phyloP scores from a whole-genome alignment of 2,888 invertebrate species.

The Plusia festucae region DNA sequence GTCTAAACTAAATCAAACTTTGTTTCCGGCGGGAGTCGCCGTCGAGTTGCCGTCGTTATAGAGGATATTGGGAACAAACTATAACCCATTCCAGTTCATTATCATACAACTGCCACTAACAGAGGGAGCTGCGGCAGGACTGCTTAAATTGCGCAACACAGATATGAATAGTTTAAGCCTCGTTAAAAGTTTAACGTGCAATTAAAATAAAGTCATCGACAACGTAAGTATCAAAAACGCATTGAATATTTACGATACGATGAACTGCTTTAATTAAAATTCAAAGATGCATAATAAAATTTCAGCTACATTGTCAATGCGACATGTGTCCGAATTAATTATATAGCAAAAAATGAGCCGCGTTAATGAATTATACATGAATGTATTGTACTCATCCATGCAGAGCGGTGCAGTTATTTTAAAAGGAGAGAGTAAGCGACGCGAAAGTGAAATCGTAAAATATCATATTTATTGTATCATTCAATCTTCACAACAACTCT shows the following conservation, averaged over 20 bases:
- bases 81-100: slow-evolving; percentile 74
- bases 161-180: slow-evolving; percentile 59
- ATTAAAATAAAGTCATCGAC: slow-evolving; percentile 27
- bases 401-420: slow-evolving; percentile 64
- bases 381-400: slow-evolving; percentile 67
- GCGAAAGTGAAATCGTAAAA: slow-evolving; percentile 76
- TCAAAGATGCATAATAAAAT: slow-evolving; percentile 47
- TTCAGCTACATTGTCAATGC: slow-evolving; percentile 47
- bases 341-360: slow-evolving; percentile 55
- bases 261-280: slow-evolving; percentile 46
- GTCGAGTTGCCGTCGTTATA: slow-evolving; percentile 69
- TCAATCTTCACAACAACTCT: slow-evolving; percentile 23
- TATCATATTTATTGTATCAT: slow-evolving; percentile 45
- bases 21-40: slow-evolving; percentile 78
- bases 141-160: slow-evolving; percentile 58
- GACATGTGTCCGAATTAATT: slow-evolving; percentile 57
- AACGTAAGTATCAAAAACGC: slow-evolving; percentile 25
- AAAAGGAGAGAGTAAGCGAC: slow-evolving; percentile 74
- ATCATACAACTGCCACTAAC: slow-evolving; percentile 65
- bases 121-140: slow-evolving; percentile 56
- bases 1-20: slow-evolving; percentile 87
- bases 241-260: slow-evolving; percentile 25
- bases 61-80: slow-evolving; percentile 72
- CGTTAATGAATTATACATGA: slow-evolving; percentile 71
- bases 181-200: slow-evolving; percentile 54